phyloP scores from a whole-genome alignment of 30 jellyfish, hydroid and myxozoan genomes.

The Hydra vulgaris region DNA sequence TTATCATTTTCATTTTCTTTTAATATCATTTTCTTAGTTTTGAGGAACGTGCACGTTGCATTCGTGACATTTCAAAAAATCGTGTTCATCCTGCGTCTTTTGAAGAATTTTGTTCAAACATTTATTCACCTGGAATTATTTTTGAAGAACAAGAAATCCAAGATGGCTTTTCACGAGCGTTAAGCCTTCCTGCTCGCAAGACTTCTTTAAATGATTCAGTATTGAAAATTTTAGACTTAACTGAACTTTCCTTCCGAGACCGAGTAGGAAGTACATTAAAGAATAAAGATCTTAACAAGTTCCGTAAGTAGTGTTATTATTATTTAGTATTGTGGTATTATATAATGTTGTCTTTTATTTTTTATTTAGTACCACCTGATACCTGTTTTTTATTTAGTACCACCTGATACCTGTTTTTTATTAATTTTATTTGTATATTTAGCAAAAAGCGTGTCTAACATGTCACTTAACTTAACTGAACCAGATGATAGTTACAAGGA shows the following conservation, averaged over 20 bases:
- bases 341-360: no score
- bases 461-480: slow-evolving; percentile 2
- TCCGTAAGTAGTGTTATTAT: neutral
- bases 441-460: slow-evolving; percentile 18
- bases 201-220: slow-evolving; percentile 61
- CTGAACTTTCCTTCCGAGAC: slow-evolving; percentile 45
- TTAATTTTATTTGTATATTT: no score
- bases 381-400: no score
- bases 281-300: slow-evolving; percentile 25
- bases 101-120: slow-evolving; percentile 44
- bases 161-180: slow-evolving; percentile 47
- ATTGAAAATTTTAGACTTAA: slow-evolving; percentile 49
- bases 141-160: slow-evolving; percentile 33
- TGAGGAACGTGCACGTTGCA: slow-evolving; percentile 84
- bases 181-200: slow-evolving; percentile 70
- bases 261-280: slow-evolving; percentile 77
- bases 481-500: slow-evolving; percentile 9
- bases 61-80: slow-evolving; percentile 50
- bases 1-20: neutral
- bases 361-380: no score
- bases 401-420: no score
- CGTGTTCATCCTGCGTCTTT: slow-evolving; percentile 69
- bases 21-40: slow-evolving; percentile 12
- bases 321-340: no score
- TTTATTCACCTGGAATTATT: slow-evolving; percentile 55